A percentile compares a stretch with the other conserved stretches of the same genome.
phyloP scores from a whole-genome alignment of 2,113 vertebrate genomes.

The Callithrix jacchus region DNA sequence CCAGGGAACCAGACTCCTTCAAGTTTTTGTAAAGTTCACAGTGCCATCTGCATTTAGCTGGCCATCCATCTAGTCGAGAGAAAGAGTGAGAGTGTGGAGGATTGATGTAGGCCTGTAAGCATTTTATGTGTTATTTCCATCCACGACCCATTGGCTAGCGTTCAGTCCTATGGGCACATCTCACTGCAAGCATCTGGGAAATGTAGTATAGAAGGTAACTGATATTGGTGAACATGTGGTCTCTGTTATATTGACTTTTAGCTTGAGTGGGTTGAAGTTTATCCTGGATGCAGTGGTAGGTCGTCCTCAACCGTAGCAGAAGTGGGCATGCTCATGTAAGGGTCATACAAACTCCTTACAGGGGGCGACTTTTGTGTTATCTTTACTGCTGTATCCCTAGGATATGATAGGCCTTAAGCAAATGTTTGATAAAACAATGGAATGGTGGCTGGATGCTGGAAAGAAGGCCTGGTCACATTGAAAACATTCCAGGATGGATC shows the following conservation, averaged over 20 bases:
- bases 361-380: neutral
- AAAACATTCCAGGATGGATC: neutral
- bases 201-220: neutral
- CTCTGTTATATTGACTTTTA: neutral
- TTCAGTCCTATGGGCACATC: neutral
- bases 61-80: neutral
- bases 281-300: neutral
- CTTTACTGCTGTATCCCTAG: neutral
- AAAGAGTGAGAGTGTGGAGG: neutral
- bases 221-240: neutral
- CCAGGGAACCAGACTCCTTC: neutral
- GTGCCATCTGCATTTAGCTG: neutral
- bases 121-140: neutral
- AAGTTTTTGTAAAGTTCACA: neutral
- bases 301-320: neutral
- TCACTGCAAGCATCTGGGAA: neutral
- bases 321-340: neutral
- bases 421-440: neutral
- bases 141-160: neutral
- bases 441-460: neutral
- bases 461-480: neutral
- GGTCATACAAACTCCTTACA: neutral
- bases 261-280: neutral
- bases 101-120: neutral
- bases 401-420: neutral